phyloP scores from a whole-genome alignment of 2,113 vertebrate species.

The Bubalus kerabau region DNA sequence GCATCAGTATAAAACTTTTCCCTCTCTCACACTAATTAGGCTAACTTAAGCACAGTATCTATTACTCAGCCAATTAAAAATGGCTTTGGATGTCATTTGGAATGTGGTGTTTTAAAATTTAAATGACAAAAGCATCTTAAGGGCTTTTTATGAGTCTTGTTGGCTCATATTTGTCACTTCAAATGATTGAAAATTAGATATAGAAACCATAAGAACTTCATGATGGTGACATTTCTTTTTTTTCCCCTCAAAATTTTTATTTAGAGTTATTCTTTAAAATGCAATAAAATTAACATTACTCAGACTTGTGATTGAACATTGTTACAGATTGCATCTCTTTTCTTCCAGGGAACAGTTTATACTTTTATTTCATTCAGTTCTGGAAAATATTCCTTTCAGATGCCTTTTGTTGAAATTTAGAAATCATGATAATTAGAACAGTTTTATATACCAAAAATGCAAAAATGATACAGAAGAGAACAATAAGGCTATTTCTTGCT shows the following conservation, averaged over 20 bases:
- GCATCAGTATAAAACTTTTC: conserved; percentile 49
- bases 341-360: not conserved
- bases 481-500: not conserved
- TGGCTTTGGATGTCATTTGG: conserved; percentile 32
- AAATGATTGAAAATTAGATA: conserved; percentile 14
- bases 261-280: conserved; percentile 19
- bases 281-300: not conserved
- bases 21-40: conserved; percentile 40
- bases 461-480: not conserved
- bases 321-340: not conserved
- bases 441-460: not conserved
- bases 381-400: conserved; percentile 18
- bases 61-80: conserved; percentile 54
- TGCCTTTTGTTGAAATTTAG: not conserved
- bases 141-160: conserved; percentile 1
- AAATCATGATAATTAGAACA: not conserved
- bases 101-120: conserved; percentile 34
- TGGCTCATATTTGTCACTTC: conserved; percentile 19
- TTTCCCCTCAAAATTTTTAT: conserved; percentile 34
- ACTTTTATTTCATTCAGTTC: conserved; percentile 37
- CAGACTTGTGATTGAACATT: not conserved
- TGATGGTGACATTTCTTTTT: conserved; percentile 13
- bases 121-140: conserved; percentile 58
- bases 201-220: not conserved
- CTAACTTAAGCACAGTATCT: conserved; percentile 43